phyloP scores from a whole-genome alignment of 2,888 invertebrate species.

The Congeria kusceri region DNA sequence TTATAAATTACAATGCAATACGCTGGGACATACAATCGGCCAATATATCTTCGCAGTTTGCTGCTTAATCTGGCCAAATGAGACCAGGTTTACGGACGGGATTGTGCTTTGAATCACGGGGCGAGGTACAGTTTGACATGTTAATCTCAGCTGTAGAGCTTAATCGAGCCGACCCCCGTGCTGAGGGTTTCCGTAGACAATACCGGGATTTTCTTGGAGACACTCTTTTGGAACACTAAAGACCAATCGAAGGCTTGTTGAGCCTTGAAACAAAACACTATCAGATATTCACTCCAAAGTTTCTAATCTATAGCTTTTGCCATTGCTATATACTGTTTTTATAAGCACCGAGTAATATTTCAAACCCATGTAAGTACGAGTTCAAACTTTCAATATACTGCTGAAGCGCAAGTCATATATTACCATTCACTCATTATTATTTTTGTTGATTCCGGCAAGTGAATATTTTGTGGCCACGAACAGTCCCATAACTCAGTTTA shows the following conservation, averaged over 20 bases:
- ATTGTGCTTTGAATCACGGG: constrained; percentile 52
- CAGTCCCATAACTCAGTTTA: too few species aligned
- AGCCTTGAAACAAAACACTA: constrained; percentile 1
- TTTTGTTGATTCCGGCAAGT: too few species aligned
- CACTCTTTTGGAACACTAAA: background rate
- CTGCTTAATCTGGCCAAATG: constrained; percentile 50
- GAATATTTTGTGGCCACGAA: too few species aligned
- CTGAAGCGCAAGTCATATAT: too few species aligned
- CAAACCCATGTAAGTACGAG: too few species aligned
- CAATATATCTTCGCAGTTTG: constrained; percentile 51
- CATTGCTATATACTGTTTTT: too few species aligned
- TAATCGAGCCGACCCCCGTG: too few species aligned
- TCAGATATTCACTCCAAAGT: background rate
- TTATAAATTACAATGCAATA: constrained; percentile 64
- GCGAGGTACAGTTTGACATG: constrained; percentile 51
- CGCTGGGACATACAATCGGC: constrained; percentile 53
- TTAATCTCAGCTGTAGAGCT: constrained; percentile 48
- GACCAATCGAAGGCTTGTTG: background rate
- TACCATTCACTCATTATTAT: too few species aligned
- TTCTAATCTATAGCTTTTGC: background rate
- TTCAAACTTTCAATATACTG: too few species aligned
- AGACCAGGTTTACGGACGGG: constrained; percentile 54
- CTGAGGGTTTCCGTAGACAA: too few species aligned
- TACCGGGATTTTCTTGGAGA: background rate
- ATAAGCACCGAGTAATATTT: too few species aligned